A percentile compares a stretch with the other conserved stretches of the same genome.
Evolutionary conservation across 2,113 vertebrate genomes (phyloP).

Genomic region (Balaenoptera acutorostrata): DNA sequence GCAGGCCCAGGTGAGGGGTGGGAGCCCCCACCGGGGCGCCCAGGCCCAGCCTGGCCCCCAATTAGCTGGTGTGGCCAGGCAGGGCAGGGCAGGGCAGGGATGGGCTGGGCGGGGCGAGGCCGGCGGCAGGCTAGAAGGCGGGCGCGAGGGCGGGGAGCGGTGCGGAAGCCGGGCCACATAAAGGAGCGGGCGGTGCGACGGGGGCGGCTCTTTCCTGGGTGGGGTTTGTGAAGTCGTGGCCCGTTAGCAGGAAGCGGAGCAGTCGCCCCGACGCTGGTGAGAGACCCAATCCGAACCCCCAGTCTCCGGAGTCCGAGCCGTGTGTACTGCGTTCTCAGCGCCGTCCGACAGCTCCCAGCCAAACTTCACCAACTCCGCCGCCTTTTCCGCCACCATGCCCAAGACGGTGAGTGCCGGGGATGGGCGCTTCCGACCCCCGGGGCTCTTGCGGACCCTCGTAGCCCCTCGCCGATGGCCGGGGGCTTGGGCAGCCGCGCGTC

Average conservation of each 20-base stretch:
- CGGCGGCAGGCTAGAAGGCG: not conserved
- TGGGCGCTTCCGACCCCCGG: not conserved
- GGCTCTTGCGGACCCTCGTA: not conserved
- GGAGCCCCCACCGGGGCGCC: not conserved
- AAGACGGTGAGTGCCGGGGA: slow-evolving; percentile 70
- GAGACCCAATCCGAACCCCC: slow-evolving; percentile 3
- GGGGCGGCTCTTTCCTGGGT: slow-evolving; percentile 82
- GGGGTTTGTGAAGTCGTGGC: slow-evolving; percentile 83
- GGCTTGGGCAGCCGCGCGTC: not conserved
- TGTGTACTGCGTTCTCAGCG: slow-evolving; percentile 3
- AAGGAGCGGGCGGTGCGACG: slow-evolving; percentile 52
- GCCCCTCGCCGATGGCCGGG: not conserved
- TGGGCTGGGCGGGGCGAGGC: slow-evolving; percentile 53
- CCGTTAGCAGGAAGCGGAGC: slow-evolving; percentile 73
- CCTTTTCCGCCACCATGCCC: slow-evolving; percentile 69
- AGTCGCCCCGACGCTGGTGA: slow-evolving; percentile 14
- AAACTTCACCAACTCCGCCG: slow-evolving; percentile 60
- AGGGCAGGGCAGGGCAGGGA: not conserved
- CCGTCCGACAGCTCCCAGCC: slow-evolving; percentile 32
- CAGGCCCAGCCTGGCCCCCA: not conserved
- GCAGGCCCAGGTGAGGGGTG: not conserved
- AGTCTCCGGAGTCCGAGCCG: not conserved
- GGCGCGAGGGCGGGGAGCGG: slow-evolving; percentile 57
- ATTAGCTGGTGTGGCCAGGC: not conserved
- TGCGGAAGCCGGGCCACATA: slow-evolving; percentile 51